These are phyloP conservation scores for Hyla sarda DNA, from an alignment of 2,113 vertebrate species.

Conservation along the genomic window DNA sequence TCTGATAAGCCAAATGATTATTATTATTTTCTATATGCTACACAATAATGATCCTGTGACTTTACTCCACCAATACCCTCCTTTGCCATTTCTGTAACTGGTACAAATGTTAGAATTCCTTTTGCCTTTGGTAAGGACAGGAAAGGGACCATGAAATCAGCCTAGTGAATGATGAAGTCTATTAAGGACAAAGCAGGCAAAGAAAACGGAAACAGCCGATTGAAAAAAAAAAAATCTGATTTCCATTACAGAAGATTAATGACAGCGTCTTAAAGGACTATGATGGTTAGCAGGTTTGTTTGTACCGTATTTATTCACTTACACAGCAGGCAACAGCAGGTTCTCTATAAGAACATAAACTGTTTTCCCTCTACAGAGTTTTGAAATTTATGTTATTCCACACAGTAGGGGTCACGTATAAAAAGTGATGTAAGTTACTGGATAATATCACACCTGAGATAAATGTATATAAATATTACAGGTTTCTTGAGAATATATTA, in stretches of 20 bases:
- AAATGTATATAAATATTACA: not conserved
- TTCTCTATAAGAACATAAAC: slow-evolving; percentile 24
- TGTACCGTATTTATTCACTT: slow-evolving; percentile 25
- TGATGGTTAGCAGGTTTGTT: not conserved
- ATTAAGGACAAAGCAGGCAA: not conserved
- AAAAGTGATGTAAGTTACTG: not conserved
- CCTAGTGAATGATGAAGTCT: not conserved
- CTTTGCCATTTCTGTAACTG: not conserved
- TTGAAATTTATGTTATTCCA: not conserved
- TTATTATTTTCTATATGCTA: no score
- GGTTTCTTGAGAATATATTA: not conserved
- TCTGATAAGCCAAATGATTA: no score
- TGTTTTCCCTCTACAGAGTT: slow-evolving; percentile 10
- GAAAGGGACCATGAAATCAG: not conserved
- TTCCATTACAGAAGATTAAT: not conserved
- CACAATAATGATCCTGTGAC: no score
- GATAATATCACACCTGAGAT: not conserved
- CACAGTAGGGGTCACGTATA: not conserved
- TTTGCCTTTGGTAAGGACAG: slow-evolving; percentile 11
- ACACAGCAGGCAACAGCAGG: slow-evolving; percentile 11
- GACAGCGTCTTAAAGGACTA: not conserved
- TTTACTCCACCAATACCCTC: no score
- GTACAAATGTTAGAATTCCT: not conserved
- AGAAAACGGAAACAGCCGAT: not conserved
- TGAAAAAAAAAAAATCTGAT: slow-evolving; percentile 1